Percentiles rank a stretch among this genome's conserved stretches.
Evolutionary conservation across 2,113 vertebrate genomes (phyloP).

Genomic region (Corvus hawaiiensis): DNA sequence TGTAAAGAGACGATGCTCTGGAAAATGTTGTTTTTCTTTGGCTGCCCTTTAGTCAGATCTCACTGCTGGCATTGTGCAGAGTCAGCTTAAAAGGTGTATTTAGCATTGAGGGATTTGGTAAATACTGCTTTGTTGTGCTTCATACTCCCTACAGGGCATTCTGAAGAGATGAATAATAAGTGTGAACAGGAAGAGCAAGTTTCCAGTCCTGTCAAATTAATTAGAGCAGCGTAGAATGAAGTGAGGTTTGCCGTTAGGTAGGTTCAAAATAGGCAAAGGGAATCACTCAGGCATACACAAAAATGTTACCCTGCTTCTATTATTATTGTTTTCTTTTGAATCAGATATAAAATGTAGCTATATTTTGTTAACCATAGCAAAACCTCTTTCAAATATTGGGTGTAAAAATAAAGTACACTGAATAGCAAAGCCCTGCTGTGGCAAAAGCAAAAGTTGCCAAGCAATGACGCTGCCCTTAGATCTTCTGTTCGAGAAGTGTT

Average conservation of each 20-base stretch:
- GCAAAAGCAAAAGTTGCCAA: background rate
- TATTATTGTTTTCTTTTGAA: background rate
- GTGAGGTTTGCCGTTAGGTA: slow-evolving; percentile 62
- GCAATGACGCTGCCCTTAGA: background rate
- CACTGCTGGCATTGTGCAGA: slow-evolving; percentile 23
- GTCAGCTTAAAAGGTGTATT: slow-evolving; percentile 67
- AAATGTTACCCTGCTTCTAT: background rate
- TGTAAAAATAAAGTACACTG: background rate
- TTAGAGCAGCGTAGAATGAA: slow-evolving; percentile 64
- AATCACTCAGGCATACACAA: slow-evolving; percentile 32
- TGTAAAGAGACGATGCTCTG: slow-evolving; percentile 38
- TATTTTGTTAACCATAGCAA: background rate
- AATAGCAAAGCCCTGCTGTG: background rate
- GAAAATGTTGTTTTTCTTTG: slow-evolving; percentile 62
- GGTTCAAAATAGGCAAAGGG: slow-evolving; percentile 55
- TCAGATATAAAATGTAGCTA: slow-evolving; percentile 1
- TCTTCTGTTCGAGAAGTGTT: background rate
- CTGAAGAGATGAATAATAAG: slow-evolving; percentile 69
- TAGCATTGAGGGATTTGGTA: slow-evolving; percentile 52
- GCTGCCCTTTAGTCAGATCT: slow-evolving; percentile 60
- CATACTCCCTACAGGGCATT: slow-evolving; percentile 57
- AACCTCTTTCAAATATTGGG: background rate
- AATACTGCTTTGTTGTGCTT: slow-evolving; percentile 57
- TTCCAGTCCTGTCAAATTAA: slow-evolving; percentile 74
- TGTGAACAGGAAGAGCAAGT: slow-evolving; percentile 71